Conservation (phyloP, 2,113 vertebrate genomes). For the Eclectus roratus region DNA sequence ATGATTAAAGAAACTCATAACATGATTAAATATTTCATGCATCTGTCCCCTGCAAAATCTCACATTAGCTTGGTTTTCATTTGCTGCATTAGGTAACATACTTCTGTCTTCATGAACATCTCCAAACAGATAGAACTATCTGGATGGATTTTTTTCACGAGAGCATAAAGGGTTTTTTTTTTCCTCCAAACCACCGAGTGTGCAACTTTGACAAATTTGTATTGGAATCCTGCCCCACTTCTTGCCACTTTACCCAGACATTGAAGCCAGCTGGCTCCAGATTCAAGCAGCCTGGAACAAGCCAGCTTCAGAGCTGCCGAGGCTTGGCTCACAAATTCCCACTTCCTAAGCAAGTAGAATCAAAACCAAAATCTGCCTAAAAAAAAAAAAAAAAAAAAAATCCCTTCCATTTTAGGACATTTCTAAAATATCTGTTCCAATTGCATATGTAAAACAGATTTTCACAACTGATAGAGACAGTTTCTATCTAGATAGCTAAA, state of each 20-base stretch:
- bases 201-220: not conserved
- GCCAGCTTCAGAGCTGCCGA: not conserved
- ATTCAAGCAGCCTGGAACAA: not conserved
- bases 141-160: not conserved
- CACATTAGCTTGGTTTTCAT: not conserved
- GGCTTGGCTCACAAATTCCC: not conserved
- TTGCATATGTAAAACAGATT: constrained; percentile 26
- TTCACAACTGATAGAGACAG: not conserved
- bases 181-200: not conserved
- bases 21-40: not conserved
- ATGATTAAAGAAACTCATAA: not conserved
- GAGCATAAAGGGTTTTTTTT: not conserved
- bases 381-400: not conserved
- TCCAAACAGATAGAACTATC: not conserved
- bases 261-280: constrained; percentile 45
- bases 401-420: not conserved
- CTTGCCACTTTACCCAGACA: constrained; percentile 15
- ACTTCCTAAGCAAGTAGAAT: not conserved
- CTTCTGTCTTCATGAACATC: not conserved
- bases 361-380: not conserved
- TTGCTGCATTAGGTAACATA: not conserved
- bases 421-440: constrained; percentile 49
- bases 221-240: not conserved
- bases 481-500: not conserved
- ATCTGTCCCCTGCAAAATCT: not conserved